Percentiles rank a stretch among this genome's conserved stretches.
These are phyloP conservation scores for Atta texana DNA, from an alignment of 1,140 invertebrate species.

Conservation along the genomic window DNA sequence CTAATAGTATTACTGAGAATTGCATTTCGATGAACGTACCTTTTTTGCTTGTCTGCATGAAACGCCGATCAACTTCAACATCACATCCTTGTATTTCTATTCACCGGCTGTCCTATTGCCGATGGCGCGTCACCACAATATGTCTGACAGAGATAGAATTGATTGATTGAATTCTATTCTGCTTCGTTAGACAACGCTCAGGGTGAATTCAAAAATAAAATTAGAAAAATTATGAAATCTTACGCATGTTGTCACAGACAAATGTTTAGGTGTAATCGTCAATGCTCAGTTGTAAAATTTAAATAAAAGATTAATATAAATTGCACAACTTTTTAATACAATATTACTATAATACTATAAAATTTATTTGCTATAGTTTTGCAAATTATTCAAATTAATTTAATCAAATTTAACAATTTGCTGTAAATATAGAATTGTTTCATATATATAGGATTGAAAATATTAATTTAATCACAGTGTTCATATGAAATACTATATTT, in stretches of 20 bases:
- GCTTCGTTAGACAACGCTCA: slow-evolving; percentile 13
- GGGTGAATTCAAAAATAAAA: background rate
- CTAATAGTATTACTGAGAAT: slow-evolving; percentile 51
- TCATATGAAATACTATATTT: no score
- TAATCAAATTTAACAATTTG: background rate
- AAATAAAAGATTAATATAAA: background rate
- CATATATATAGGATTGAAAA: background rate
- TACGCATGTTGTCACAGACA: background rate
- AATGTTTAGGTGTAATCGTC: background rate
- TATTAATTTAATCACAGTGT: background rate
- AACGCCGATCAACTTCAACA: slow-evolving; percentile 30
- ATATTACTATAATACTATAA: background rate
- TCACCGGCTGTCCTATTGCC: slow-evolving; percentile 12
- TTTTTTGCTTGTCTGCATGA: slow-evolving; percentile 22
- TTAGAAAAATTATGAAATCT: slow-evolving; percentile 11
- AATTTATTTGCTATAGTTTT: background rate
- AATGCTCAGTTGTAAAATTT: background rate
- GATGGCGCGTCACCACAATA: slow-evolving; percentile 23
- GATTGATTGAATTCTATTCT: slow-evolving; percentile 50
- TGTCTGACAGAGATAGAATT: slow-evolving; percentile 29
- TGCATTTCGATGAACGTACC: slow-evolving; percentile 49
- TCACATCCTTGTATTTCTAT: slow-evolving; percentile 41
- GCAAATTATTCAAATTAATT: background rate
- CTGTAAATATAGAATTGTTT: background rate
- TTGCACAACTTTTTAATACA: background rate